These are phyloP conservation scores for Trogon melanurus DNA, from an alignment of 2,113 vertebrate genomes.

Conservation along the genomic window DNA sequence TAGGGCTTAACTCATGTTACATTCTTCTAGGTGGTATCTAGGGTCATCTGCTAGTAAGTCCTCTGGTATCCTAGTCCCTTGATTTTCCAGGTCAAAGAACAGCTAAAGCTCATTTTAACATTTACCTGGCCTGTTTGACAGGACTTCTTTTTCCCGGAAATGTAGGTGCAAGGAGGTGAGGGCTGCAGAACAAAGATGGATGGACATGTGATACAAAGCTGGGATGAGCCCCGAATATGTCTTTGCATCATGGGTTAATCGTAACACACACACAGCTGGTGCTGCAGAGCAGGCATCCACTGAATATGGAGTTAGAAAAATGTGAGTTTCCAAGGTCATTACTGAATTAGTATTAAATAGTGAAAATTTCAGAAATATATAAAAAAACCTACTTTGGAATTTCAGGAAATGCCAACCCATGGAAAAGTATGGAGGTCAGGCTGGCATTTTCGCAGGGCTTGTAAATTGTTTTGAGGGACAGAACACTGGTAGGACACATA, in stretches of 20 bases:
- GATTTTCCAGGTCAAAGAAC: neutral
- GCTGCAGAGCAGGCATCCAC: neutral
- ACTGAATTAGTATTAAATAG: neutral
- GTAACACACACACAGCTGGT: neutral
- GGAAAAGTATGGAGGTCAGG: neutral
- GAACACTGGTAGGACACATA: fast-evolving
- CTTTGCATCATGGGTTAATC: neutral
- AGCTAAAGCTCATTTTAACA: neutral
- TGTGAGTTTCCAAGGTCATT: neutral
- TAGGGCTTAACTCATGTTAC: neutral
- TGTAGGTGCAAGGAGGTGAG: neutral
- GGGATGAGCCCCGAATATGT: neutral
- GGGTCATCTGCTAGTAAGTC: neutral
- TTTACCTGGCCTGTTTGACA: neutral
- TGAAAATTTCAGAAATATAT: neutral
- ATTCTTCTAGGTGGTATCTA: neutral
- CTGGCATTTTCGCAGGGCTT: neutral
- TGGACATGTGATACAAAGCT: neutral
- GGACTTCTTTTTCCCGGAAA: neutral
- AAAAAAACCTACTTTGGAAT: neutral
- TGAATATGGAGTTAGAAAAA: neutral
- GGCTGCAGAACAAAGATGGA: neutral
- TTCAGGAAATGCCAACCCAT: neutral
- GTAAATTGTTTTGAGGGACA: neutral
- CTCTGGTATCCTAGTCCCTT: neutral